Conservation (phyloP, 2,113 vertebrate species). For the Prunella himalayana region DNA sequence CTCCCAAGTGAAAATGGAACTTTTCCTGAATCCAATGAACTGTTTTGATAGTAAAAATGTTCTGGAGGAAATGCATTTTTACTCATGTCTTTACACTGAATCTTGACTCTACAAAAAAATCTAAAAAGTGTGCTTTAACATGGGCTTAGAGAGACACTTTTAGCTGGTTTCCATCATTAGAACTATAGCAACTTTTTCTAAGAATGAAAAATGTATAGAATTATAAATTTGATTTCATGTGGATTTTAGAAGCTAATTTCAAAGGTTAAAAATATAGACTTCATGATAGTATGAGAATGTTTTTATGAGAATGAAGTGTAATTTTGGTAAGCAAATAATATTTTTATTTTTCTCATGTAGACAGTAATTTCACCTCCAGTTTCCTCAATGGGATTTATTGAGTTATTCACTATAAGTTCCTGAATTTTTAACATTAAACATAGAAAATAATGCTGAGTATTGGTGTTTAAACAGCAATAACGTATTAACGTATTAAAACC, state of each 20-base stretch:
- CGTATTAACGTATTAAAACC: background rate
- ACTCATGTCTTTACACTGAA: background rate
- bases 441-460: background rate
- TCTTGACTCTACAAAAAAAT: background rate
- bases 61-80: background rate
- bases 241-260: background rate
- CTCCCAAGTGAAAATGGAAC: slow-evolving; percentile 1
- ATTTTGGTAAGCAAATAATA: background rate
- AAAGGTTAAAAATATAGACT: background rate
- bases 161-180: background rate
- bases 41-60: background rate
- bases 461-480: background rate
- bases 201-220: background rate
- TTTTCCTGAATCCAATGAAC: slow-evolving; percentile 9
- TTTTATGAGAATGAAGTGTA: background rate
- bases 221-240: background rate
- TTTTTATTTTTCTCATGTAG: background rate
- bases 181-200: background rate
- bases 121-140: background rate
- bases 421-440: background rate
- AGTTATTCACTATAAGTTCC: background rate
- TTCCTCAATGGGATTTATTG: background rate
- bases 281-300: background rate
- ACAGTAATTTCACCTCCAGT: background rate
- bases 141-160: background rate